Conservation (phyloP, 2,113 vertebrate genomes). For the Budorcas taxicolor region DNA sequence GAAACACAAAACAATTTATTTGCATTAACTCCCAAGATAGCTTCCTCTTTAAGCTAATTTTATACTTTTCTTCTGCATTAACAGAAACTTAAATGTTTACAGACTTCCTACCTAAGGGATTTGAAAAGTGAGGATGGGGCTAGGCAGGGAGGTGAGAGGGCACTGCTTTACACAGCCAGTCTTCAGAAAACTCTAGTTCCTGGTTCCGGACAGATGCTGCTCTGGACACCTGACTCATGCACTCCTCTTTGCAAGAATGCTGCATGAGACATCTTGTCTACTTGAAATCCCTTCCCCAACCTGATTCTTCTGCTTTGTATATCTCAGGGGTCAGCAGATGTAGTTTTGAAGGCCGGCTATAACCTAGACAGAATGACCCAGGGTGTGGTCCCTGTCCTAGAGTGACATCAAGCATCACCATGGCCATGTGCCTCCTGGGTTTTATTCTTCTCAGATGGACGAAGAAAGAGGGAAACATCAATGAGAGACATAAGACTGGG, state of each 20-base stretch:
- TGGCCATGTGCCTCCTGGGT: neutral
- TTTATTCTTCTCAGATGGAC: neutral
- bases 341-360: neutral
- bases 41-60: slow-evolving; percentile 61
- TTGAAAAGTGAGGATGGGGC: neutral
- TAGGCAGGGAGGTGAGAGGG: neutral
- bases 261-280: neutral
- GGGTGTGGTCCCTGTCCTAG: neutral
- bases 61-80: slow-evolving; percentile 5
- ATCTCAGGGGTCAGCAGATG: neutral
- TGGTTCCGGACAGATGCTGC: neutral
- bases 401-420: neutral
- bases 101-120: neutral
- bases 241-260: neutral
- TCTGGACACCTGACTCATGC: neutral
- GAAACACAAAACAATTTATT: slow-evolving; percentile 67
- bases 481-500: neutral
- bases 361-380: neutral
- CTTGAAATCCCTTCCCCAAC: neutral
- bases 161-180: neutral
- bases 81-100: slow-evolving; percentile 13
- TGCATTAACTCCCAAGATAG: slow-evolving; percentile 60
- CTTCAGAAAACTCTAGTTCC: neutral
- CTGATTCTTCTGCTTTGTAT: neutral
- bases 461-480: neutral